Evolutionary conservation across 2,113 vertebrate species (phyloP).

Genomic region (Dendrocopos noguchii): DNA sequence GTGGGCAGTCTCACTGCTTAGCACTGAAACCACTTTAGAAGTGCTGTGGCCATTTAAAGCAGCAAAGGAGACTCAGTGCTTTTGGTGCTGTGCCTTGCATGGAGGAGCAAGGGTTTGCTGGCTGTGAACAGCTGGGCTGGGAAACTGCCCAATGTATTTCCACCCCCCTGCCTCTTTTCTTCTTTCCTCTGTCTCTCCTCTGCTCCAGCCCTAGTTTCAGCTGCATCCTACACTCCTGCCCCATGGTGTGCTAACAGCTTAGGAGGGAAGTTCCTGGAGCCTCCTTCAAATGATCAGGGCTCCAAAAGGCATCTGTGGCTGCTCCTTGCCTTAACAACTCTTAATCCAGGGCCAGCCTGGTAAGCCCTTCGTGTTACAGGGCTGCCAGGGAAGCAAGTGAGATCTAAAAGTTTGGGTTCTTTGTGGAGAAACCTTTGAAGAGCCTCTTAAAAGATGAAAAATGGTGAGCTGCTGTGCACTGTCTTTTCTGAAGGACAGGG

Average conservation of each 20-base stretch:
- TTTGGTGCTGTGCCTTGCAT: neutral
- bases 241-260: accelerated
- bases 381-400: slow-evolving; percentile 6
- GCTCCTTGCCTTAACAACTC: neutral
- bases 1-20: neutral
- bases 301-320: neutral
- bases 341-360: neutral
- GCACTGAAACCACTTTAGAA: neutral
- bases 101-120: neutral
- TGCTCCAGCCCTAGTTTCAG: neutral
- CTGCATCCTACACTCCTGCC: neutral
- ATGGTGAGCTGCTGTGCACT: neutral
- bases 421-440: slow-evolving; percentile 56
- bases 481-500: neutral
- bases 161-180: neutral
- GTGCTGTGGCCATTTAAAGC: neutral
- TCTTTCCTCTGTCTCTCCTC: neutral
- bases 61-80: neutral
- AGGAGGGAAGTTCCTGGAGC: neutral
- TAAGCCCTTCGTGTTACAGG: neutral
- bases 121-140: neutral
- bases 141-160: neutral
- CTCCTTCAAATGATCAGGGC: neutral
- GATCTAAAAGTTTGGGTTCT: slow-evolving; percentile 44
- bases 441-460: slow-evolving; percentile 28